phyloP scores from a whole-genome alignment of 2,797 vertebrate genomes.

The Emydoidea blandingii region DNA sequence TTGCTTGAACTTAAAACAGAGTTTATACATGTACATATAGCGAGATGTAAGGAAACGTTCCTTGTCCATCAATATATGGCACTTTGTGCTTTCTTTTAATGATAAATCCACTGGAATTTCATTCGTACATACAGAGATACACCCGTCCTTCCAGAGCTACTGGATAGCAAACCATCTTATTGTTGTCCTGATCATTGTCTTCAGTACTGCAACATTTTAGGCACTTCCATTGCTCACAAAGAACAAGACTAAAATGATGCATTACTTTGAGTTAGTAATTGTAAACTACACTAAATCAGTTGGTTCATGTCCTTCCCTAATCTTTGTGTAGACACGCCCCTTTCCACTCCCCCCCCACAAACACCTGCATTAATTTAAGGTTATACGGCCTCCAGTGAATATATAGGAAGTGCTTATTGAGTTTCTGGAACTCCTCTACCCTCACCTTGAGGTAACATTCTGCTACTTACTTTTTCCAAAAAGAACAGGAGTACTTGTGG shows the following conservation, averaged over 20 bases:
- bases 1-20: background rate
- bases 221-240: background rate
- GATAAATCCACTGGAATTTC: background rate
- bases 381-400: background rate
- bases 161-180: background rate
- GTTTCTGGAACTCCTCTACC: background rate
- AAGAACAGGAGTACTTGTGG: too few species aligned
- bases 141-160: background rate
- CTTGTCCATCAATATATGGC: background rate
- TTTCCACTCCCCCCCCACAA: background rate
- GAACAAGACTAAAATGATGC: background rate
- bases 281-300: background rate
- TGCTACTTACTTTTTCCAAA: background rate
- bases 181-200: background rate
- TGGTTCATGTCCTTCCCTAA: background rate
- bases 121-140: background rate
- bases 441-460: background rate
- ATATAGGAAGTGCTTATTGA: background rate
- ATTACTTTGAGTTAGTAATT: background rate
- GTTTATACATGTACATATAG: fast-evolving
- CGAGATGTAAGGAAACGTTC: background rate
- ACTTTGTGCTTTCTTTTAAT: background rate
- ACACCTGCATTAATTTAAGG: background rate
- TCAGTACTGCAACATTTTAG: background rate
- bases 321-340: background rate